Conservation (phyloP, 2,888 invertebrate species). For the Rosalia funebris region DNA sequence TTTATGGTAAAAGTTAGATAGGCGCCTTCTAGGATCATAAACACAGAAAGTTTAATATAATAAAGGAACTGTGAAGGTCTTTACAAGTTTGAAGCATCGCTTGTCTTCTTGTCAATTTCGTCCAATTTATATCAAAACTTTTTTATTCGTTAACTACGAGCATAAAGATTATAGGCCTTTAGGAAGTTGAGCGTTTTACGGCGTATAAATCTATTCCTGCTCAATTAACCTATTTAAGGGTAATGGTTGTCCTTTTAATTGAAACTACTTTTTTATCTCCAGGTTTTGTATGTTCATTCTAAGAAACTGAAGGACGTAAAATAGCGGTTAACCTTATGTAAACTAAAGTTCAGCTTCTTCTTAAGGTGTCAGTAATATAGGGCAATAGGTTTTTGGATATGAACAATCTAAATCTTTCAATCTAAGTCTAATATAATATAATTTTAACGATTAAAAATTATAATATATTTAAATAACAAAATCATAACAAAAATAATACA, state of each 20-base stretch:
- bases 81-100: constrained; percentile 32
- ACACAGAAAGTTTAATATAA: constrained; percentile 39
- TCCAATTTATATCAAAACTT: constrained; percentile 37
- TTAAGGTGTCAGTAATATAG: too few species aligned
- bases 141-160: constrained; percentile 32
- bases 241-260: not conserved
- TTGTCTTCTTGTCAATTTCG: constrained; percentile 37
- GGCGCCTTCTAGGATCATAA: constrained; percentile 38
- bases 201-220: constrained; percentile 17
- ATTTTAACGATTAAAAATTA: too few species aligned
- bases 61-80: constrained; percentile 38
- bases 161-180: constrained; percentile 24
- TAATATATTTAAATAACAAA: too few species aligned
- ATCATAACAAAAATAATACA: too few species aligned
- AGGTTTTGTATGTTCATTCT: too few species aligned
- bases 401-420: too few species aligned
- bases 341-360: too few species aligned
- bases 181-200: constrained; percentile 27
- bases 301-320: too few species aligned
- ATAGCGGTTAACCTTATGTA: too few species aligned
- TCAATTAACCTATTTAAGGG: not conserved
- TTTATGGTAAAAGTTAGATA: constrained; percentile 40
- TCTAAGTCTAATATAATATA: too few species aligned
- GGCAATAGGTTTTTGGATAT: too few species aligned
- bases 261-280: too few species aligned